These are phyloP conservation scores for Rhinophrynus dorsalis DNA, from an alignment of 2,797 vertebrate species.

Conservation along the genomic window DNA sequence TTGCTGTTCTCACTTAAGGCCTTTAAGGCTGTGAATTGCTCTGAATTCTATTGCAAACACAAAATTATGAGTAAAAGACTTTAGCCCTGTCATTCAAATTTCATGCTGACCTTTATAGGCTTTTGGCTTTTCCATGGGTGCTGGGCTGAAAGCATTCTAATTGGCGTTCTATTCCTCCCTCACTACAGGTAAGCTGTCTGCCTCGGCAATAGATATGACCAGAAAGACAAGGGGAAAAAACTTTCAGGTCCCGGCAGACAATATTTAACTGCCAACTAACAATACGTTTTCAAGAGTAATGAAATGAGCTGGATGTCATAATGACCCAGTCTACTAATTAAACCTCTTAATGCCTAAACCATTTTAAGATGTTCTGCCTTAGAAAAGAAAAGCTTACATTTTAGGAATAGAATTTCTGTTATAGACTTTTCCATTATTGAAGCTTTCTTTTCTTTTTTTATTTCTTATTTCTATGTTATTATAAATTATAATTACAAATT, in stretches of 20 bases:
- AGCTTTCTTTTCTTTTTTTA: conserved; percentile 41
- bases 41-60: conserved; percentile 99
- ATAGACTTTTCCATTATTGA: conserved; percentile 58
- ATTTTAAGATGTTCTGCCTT: conserved; percentile 66
- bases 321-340: conserved; percentile 74
- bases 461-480: conserved; percentile 45
- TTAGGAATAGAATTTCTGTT: conserved; percentile 57
- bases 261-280: conserved; percentile 72
- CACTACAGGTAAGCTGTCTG: conserved; percentile 89
- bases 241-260: conserved; percentile 74
- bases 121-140: conserved; percentile 96
- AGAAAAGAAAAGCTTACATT: conserved; percentile 58
- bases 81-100: conserved; percentile 99
- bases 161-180: conserved; percentile 86
- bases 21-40: conserved; percentile 99
- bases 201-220: conserved; percentile 73
- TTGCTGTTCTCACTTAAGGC: conserved; percentile 99
- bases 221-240: conserved; percentile 67
- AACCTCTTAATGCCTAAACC: conserved; percentile 66
- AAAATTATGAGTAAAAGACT: conserved; percentile 99
- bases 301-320: conserved; percentile 72
- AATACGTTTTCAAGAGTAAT: conserved; percentile 67
- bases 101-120: conserved; percentile 98
- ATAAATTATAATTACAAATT: conserved; percentile 51
- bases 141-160: conserved; percentile 96